Evolutionary conservation across 1,140 invertebrate species (phyloP).

Genomic region (Diprion similis): DNA sequence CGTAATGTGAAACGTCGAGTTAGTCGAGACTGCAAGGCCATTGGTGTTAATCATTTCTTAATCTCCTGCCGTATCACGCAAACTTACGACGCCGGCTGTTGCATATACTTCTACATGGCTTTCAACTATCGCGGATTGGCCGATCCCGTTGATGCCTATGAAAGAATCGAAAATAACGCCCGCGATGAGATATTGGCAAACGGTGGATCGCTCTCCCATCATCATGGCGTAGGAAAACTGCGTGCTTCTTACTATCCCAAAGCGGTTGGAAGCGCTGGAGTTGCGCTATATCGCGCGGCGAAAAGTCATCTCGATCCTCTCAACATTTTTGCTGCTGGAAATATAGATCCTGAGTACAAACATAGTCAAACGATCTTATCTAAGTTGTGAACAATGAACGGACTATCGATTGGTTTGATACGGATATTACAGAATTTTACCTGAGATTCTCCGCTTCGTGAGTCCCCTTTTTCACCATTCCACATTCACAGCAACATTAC

Average conservation of each 20-base stretch:
- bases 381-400: not conserved
- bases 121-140: conserved; percentile 77
- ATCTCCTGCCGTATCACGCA: conserved; percentile 91
- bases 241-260: conserved; percentile 83
- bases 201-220: conserved; percentile 95
- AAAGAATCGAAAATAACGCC: conserved; percentile 82
- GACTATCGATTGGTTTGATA: not conserved
- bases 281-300: conserved; percentile 77
- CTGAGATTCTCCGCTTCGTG: not conserved
- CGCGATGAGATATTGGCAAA: conserved; percentile 90
- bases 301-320: conserved; percentile 91
- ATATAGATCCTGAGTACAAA: conserved; percentile 65
- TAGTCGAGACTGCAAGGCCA: conserved; percentile 73
- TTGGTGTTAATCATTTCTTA: conserved; percentile 69
- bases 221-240: conserved; percentile 96
- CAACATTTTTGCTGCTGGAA: conserved; percentile 92
- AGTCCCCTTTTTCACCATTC: too few relatives aligned
- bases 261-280: conserved; percentile 79
- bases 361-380: conserved; percentile 35
- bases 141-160: conserved; percentile 84
- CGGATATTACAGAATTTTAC: not conserved
- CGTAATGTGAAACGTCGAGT: conserved; percentile 89
- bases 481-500: too few relatives aligned
- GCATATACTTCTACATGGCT: conserved; percentile 98
- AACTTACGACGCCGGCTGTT: conserved; percentile 96